phyloP scores from a whole-genome alignment of 1,140 invertebrate genomes.

The Armadillidium nasatum region DNA sequence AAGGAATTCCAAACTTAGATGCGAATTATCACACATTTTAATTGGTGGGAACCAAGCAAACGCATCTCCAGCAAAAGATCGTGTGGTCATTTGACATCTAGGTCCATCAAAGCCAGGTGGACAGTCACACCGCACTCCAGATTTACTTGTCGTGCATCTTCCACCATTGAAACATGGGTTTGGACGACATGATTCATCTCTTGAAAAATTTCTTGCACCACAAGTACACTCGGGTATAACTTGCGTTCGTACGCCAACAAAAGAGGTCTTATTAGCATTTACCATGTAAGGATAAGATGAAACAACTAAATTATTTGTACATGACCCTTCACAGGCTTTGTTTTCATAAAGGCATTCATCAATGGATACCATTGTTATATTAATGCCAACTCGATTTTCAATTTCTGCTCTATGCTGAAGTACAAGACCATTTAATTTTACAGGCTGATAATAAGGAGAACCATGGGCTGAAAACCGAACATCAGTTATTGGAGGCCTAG shows the following conservation, averaged over 20 bases:
- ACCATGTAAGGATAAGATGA: conserved; percentile 87
- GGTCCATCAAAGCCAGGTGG: conserved; percentile 86
- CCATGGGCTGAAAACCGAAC: conserved; percentile 91
- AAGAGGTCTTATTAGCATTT: conserved; percentile 90
- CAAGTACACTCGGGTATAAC: conserved; percentile 86
- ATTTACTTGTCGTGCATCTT: conserved; percentile 74
- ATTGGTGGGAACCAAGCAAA: conserved; percentile 94
- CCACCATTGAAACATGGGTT: conserved; percentile 93
- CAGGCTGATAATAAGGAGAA: conserved; percentile 91
- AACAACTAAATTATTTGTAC: conserved; percentile 85
- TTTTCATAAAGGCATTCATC: conserved; percentile 95
- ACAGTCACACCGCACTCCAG: conserved; percentile 68
- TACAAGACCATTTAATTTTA: conserved; percentile 87
- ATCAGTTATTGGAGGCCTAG: conserved; percentile 83
- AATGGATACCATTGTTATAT: conserved; percentile 95
- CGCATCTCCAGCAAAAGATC: conserved; percentile 85
- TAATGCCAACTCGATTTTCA: conserved; percentile 85
- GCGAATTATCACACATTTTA: conserved; percentile 91
- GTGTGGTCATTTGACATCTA: conserved; percentile 88
- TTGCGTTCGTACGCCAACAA: conserved; percentile 80
- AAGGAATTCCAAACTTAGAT: conserved; percentile 90
- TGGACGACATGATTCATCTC: conserved; percentile 78
- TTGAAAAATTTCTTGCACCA: conserved; percentile 82
- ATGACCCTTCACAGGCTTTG: conserved; percentile 90
- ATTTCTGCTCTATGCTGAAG: conserved; percentile 76